Evolutionary conservation across 2,797 vertebrate species (phyloP).

Genomic region (Smutsia gigantea): DNA sequence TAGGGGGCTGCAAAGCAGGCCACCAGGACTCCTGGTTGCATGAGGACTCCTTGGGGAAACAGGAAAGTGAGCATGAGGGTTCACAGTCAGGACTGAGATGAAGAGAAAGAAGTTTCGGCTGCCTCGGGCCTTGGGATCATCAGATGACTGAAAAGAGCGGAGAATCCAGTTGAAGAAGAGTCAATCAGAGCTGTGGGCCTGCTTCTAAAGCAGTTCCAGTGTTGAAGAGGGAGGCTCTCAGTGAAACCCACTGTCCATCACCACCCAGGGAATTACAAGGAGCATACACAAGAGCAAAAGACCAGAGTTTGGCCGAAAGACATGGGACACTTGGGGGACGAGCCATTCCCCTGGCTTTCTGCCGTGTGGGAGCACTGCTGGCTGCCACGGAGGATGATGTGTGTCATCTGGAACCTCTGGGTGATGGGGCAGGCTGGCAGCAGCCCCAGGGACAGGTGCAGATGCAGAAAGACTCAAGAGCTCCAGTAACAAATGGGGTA

Average conservation of each 20-base stretch:
- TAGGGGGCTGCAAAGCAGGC: neutral
- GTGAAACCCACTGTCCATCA: rapidly evolving
- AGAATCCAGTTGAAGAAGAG: neutral
- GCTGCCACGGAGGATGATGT: neutral
- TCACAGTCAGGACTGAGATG: neutral
- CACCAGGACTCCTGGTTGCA: neutral
- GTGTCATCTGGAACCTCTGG: neutral
- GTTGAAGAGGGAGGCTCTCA: neutral
- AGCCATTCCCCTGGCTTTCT: neutral
- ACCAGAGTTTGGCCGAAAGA: neutral
- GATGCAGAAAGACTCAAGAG: neutral
- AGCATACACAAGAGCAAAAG: neutral
- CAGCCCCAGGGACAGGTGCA: neutral
- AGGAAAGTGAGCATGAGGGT: neutral
- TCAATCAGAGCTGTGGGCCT: neutral
- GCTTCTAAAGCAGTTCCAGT: neutral
- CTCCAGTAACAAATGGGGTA: neutral
- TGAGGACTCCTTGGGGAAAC: neutral
- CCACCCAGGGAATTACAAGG: neutral
- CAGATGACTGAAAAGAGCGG: neutral
- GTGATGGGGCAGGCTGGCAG: rapidly evolving
- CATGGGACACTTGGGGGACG: no score
- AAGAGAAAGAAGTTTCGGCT: neutral
- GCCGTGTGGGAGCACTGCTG: neutral
- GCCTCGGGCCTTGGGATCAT: no score